Conservation (phyloP, 1,140 invertebrate genomes). For the Xylocopa sonorina region DNA sequence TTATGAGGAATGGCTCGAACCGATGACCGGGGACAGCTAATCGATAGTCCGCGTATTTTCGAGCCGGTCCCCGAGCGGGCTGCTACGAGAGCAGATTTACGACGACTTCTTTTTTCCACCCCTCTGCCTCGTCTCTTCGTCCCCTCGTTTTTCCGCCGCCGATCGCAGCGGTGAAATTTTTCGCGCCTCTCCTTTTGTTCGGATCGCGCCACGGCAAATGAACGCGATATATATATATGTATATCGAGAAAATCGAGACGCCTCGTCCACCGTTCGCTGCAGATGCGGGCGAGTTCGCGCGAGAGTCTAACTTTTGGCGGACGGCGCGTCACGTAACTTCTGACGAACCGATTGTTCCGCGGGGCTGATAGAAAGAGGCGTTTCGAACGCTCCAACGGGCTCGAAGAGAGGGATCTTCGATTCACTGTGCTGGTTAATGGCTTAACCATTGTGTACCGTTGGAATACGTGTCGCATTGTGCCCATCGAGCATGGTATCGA, state of each 20-base stretch:
- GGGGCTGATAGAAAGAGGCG: background rate
- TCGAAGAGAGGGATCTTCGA: conserved; percentile 25
- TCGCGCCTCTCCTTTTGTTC: background rate
- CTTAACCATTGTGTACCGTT: background rate
- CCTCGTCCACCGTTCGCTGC: background rate
- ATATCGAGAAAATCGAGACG: conserved; percentile 21
- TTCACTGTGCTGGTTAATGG: background rate
- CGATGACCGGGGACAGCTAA: conserved; percentile 55
- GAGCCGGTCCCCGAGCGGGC: conserved; percentile 22
- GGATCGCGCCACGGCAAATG: background rate
- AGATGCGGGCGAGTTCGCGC: background rate
- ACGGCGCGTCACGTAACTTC: conserved; percentile 24
- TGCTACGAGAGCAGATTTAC: conserved; percentile 29
- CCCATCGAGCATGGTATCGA: too few species aligned
- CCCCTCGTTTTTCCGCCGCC: too few species aligned
- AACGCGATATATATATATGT: too few species aligned
- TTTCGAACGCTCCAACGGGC: background rate
- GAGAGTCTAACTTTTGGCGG: conserved; percentile 1
- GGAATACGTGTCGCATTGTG: too few species aligned
- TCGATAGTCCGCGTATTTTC: conserved; percentile 52
- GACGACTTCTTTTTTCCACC: conserved; percentile 7
- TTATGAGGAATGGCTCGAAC: conserved; percentile 50
- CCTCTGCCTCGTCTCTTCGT: background rate
- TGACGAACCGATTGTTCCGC: conserved; percentile 30
- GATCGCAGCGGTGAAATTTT: background rate